Conservation (phyloP, 1,140 invertebrate species). For the Acromyrmex echinatior region DNA sequence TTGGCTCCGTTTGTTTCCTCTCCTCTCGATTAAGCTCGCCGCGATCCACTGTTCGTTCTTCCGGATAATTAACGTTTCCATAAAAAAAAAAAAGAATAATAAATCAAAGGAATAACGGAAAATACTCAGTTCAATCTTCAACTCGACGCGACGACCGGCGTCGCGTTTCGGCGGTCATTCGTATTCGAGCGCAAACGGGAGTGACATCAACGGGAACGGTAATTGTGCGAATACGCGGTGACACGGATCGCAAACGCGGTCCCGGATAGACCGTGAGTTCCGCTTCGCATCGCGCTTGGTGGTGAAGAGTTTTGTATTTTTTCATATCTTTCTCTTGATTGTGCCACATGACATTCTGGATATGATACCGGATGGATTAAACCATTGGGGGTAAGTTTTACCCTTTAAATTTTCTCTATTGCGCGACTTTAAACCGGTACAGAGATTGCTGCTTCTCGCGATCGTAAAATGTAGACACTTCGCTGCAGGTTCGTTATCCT, state of each 20-base stretch:
- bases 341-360: slow-evolving; percentile 71
- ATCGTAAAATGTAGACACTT: background rate
- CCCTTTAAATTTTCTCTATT: background rate
- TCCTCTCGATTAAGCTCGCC: background rate
- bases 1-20: slow-evolving; percentile 57
- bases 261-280: slow-evolving; percentile 10
- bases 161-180: background rate
- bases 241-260: slow-evolving; percentile 22
- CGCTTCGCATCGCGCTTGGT: slow-evolving; percentile 36
- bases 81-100: background rate
- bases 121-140: background rate
- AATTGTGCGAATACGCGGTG: slow-evolving; percentile 59
- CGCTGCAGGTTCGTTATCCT: slow-evolving; percentile 2
- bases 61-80: background rate
- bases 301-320: slow-evolving; percentile 50
- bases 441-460: background rate
- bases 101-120: background rate
- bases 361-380: slow-evolving; percentile 77
- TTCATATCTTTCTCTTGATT: slow-evolving; percentile 66
- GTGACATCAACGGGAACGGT: slow-evolving; percentile 51
- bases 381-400: slow-evolving; percentile 52
- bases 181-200: background rate
- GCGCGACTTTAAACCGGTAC: background rate
- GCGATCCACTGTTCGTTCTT: background rate
- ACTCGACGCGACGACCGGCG: background rate